A percentile compares a stretch with the other conserved stretches of the same genome.
phyloP scores from a whole-genome alignment of 1,140 invertebrate genomes.

The Cyrtorhinus lividipennis region DNA sequence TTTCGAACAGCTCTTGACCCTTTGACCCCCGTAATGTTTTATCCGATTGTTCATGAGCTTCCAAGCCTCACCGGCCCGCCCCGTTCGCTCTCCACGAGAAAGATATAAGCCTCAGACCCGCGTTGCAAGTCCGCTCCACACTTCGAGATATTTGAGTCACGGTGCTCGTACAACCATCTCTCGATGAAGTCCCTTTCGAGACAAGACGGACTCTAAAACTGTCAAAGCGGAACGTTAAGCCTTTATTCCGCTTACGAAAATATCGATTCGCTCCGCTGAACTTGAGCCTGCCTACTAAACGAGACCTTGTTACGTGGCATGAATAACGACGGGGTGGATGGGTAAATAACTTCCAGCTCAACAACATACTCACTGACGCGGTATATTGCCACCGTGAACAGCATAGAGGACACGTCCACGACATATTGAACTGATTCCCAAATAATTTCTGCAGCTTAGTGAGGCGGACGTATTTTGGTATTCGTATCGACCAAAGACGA shows the following conservation, averaged over 20 bases:
- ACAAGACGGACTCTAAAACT: neutral
- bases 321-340: too few relatives aligned
- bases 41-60: slow-evolving; percentile 7
- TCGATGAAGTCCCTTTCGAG: neutral
- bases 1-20: slow-evolving; percentile 1
- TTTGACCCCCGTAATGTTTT: slow-evolving; percentile 7
- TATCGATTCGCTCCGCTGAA: neutral
- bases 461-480: too few relatives aligned
- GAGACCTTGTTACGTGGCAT: too few relatives aligned
- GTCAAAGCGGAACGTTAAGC: neutral
- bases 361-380: too few relatives aligned
- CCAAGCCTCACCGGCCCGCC: neutral
- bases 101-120: neutral
- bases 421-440: too few relatives aligned
- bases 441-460: too few relatives aligned
- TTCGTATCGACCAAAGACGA: too few relatives aligned
- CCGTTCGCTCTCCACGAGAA: neutral
- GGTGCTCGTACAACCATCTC: neutral
- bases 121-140: neutral
- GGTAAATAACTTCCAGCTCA: too few relatives aligned
- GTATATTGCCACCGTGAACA: too few relatives aligned
- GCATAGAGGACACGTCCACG: too few relatives aligned
- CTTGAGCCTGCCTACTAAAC: too few relatives aligned
- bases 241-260: neutral
- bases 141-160: slow-evolving; percentile 6